Evolutionary conservation across 2,888 invertebrate species (phyloP).

Genomic region (Cylindroiulus punctatus): DNA sequence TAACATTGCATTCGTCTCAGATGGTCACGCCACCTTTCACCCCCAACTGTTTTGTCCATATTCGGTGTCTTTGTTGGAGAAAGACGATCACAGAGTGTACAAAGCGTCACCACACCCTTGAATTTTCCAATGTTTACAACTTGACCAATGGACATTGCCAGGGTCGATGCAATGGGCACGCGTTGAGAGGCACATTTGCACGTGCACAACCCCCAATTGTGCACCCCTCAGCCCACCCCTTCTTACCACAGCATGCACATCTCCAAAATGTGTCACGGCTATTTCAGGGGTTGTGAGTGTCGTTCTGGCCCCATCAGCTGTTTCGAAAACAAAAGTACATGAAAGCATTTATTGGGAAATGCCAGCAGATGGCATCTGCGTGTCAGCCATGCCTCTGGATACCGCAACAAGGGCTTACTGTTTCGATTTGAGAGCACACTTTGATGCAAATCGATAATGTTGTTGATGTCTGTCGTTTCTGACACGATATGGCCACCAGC

Average conservation of each 20-base stretch:
- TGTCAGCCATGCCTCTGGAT: constrained; percentile 5
- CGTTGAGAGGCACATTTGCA: background rate
- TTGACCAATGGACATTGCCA: background rate
- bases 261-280: background rate
- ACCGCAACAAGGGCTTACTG: constrained; percentile 8
- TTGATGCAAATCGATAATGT: constrained; percentile 41
- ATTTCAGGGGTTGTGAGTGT: background rate
- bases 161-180: background rate
- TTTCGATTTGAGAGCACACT: constrained; percentile 17
- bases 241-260: constrained; percentile 17
- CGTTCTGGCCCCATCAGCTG: background rate
- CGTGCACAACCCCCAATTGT: constrained; percentile 11
- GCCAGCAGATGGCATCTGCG: constrained; percentile 41
- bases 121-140: constrained; percentile 7
- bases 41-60: background rate
- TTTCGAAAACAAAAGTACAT: constrained; percentile 17
- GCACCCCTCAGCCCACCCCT: background rate
- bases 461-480: background rate
- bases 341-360: constrained; percentile 45
- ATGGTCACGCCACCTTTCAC: background rate
- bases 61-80: constrained; percentile 20
- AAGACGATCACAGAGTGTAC: constrained; percentile 30
- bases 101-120: background rate
- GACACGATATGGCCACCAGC: background rate
- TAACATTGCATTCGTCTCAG: background rate